These are phyloP conservation scores for Abrostola tripartita DNA, from an alignment of 2,888 invertebrate species.

Conservation along the genomic window DNA sequence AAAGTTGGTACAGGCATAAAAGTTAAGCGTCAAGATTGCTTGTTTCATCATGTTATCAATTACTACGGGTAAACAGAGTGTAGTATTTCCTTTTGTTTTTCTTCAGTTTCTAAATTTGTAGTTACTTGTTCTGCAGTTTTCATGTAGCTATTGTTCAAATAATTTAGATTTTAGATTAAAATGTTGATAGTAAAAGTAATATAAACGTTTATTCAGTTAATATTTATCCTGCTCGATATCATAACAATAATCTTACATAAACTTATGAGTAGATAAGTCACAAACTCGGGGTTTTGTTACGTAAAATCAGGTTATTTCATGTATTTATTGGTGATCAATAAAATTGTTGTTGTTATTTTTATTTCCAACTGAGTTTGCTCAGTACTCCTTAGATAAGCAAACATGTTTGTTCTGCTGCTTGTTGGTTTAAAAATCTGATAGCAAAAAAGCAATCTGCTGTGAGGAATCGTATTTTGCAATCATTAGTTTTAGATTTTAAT, in stretches of 20 bases:
- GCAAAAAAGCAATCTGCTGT: background rate
- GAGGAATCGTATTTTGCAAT: background rate
- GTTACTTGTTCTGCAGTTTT: background rate
- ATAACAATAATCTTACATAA: too few species aligned
- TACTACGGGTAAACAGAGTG: background rate
- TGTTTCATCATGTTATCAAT: background rate
- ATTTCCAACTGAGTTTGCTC: constrained; percentile 11
- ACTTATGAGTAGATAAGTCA: too few species aligned
- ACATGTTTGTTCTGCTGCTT: background rate
- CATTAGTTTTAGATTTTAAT: background rate
- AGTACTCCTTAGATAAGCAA: constrained; percentile 7
- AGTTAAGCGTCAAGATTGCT: background rate
- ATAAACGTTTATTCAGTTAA: too few species aligned
- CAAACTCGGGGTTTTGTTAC: background rate
- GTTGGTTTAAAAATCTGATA: background rate
- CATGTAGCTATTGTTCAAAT: background rate
- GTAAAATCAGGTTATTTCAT: constrained; percentile 19
- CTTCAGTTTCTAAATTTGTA: background rate
- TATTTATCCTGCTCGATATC: too few species aligned
- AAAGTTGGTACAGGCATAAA: constrained; percentile 2
- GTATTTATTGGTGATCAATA: constrained; percentile 14
- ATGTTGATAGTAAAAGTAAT: too few species aligned
- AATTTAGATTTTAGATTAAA: too few species aligned
- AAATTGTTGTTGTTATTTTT: constrained; percentile 21
- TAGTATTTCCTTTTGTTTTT: background rate